Evolutionary conservation across 2,797 vertebrate genomes (phyloP).

Genomic region (Coracias cyanogaster): DNA sequence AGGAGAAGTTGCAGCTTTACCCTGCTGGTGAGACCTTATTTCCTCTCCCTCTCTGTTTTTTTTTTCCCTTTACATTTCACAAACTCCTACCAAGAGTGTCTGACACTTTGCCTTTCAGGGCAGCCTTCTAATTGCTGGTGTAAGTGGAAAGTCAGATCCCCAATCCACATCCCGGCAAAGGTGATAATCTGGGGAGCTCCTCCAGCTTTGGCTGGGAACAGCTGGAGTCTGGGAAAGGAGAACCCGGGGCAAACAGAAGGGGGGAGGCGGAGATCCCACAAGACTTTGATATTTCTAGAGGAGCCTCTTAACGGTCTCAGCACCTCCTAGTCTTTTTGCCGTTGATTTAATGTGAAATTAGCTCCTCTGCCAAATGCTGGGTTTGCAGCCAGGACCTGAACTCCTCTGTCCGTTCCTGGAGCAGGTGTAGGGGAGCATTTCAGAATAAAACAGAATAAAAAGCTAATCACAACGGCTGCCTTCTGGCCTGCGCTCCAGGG

Average conservation of each 20-base stretch:
- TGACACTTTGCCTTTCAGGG: conserved; percentile 60
- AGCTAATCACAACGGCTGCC: neutral
- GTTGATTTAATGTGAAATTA: neutral
- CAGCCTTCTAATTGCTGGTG: conserved; percentile 10
- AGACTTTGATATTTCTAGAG: neutral
- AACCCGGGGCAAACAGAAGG: neutral
- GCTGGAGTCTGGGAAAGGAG: conserved; percentile 38
- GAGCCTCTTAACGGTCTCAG: neutral
- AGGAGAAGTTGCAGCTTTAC: neutral
- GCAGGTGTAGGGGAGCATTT: neutral
- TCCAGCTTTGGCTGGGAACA: conserved; percentile 25
- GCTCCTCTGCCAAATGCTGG: neutral
- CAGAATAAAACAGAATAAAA: neutral
- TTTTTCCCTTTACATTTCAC: conserved; percentile 41
- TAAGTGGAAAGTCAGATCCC: conserved; percentile 14
- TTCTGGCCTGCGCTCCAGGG: neutral
- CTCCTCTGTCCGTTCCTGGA: neutral
- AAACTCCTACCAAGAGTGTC: conserved; percentile 33
- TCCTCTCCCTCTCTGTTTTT: neutral
- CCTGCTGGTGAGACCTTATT: neutral
- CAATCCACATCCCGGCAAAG: conserved; percentile 69
- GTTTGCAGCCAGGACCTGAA: neutral
- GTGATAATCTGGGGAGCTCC: conserved; percentile 44
- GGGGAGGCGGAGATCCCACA: neutral
- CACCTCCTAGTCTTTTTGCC: neutral